Percentiles rank a stretch among this genome's conserved stretches.
Conservation (phyloP, 2,888 invertebrate genomes). For the Diaprepes abbreviatus region DNA sequence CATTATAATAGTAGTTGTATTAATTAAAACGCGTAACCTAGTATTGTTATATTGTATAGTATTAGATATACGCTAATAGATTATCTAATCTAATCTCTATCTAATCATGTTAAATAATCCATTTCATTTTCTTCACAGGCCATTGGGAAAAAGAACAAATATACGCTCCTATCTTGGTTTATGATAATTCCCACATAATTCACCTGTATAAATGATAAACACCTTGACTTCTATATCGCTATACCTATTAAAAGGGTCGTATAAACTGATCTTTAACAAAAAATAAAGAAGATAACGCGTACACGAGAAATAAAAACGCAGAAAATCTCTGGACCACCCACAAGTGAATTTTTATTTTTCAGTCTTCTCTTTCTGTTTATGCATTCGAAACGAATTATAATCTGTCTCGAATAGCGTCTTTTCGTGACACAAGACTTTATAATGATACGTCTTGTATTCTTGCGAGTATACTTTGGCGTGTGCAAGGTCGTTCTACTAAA, state of each 20-base stretch:
- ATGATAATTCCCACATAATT: slow-evolving; percentile 21
- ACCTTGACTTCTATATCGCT: slow-evolving; percentile 11
- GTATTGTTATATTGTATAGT: no score
- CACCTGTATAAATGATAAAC: neutral
- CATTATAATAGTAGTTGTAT: no score
- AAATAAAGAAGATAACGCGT: slow-evolving; percentile 39
- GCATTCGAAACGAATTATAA: slow-evolving; percentile 46
- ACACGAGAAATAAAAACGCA: slow-evolving; percentile 25
- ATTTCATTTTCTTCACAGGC: no score
- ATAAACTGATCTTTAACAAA: slow-evolving; percentile 41
- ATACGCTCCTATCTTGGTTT: no score
- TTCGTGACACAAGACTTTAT: slow-evolving; percentile 44
- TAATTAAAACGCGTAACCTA: no score
- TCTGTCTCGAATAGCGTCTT: slow-evolving; percentile 46
- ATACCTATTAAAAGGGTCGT: slow-evolving; percentile 28
- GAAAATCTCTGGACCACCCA: slow-evolving; percentile 36
- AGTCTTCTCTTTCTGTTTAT: slow-evolving; percentile 32
- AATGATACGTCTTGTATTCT: slow-evolving; percentile 41
- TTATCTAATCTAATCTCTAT: no score
- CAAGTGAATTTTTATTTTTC: slow-evolving; percentile 40
- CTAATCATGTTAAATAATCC: no score
- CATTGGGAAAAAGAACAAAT: no score
- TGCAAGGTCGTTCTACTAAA: slow-evolving; percentile 39
- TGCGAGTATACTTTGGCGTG: slow-evolving; percentile 25
- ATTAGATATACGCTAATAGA: no score